These are phyloP conservation scores for Lepidotrigona ventralis DNA, from an alignment of 1,140 invertebrate species.

Conservation along the genomic window DNA sequence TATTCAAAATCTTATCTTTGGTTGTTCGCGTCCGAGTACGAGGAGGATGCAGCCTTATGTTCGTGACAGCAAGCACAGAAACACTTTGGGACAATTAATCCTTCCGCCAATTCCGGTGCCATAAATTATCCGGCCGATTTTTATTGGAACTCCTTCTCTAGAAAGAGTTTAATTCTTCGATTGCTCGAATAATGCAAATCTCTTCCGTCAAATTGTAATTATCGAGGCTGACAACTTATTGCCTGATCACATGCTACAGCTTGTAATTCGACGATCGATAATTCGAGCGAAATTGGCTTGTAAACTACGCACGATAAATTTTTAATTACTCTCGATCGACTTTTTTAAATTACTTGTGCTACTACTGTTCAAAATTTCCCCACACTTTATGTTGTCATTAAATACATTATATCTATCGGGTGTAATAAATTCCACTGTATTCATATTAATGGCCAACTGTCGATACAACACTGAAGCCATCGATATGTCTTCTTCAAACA, in stretches of 20 bases:
- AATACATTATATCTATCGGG: too few relatives aligned
- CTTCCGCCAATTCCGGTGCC: not conserved
- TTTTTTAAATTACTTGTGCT: too few relatives aligned
- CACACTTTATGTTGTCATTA: too few relatives aligned
- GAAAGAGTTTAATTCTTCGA: not conserved
- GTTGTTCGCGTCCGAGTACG: not conserved
- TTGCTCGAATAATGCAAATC: not conserved
- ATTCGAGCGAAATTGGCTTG: too few relatives aligned
- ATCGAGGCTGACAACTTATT: not conserved
- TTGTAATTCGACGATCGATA: not conserved
- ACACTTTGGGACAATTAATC: conserved; percentile 24
- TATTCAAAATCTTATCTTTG: conserved; percentile 16
- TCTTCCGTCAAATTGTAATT: not conserved
- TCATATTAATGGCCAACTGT: too few relatives aligned
- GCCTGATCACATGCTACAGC: not conserved
- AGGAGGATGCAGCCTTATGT: conserved; percentile 3
- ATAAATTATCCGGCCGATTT: not conserved
- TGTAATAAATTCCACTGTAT: too few relatives aligned
- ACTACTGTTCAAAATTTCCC: too few relatives aligned
- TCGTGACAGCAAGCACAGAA: conserved; percentile 9
- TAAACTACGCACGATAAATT: too few relatives aligned
- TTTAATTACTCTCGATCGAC: too few relatives aligned
- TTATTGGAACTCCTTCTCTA: not conserved
- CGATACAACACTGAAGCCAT: too few relatives aligned
- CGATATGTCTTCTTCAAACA: not conserved